Evolutionary conservation across 2,113 vertebrate genomes (phyloP).

Genomic region (Vidua chalybeata): DNA sequence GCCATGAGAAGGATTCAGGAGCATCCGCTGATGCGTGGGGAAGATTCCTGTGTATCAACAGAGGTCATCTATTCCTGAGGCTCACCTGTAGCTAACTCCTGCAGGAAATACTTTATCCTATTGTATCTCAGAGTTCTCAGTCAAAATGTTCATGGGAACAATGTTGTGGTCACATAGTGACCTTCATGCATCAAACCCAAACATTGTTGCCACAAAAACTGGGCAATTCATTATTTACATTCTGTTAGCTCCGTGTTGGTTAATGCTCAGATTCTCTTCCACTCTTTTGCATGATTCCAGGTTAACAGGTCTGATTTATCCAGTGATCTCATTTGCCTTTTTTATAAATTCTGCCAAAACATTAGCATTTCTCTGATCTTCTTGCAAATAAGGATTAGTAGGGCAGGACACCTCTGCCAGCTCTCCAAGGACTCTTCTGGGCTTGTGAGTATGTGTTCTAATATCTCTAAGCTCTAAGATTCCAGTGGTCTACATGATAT

Average conservation of each 20-base stretch:
- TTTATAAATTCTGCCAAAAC: conserved; percentile 40
- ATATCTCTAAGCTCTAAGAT: conserved; percentile 20
- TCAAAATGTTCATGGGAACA: not conserved
- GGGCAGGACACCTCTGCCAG: conserved; percentile 38
- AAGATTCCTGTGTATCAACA: not conserved
- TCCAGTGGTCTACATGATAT: conserved; percentile 7
- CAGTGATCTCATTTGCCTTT: conserved; percentile 58
- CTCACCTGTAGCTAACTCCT: not conserved
- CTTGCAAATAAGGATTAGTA: conserved; percentile 55
- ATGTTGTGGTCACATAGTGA: not conserved
- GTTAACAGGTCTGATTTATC: conserved; percentile 56
- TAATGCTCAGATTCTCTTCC: not conserved
- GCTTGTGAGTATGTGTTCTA: conserved; percentile 31
- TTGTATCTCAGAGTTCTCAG: not conserved
- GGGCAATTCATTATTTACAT: not conserved
- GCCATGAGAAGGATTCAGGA: not conserved
- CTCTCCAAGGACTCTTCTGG: conserved; percentile 26
- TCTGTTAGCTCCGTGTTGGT: not conserved
- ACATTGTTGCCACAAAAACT: not conserved
- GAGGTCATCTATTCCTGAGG: not conserved
- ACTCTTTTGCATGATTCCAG: conserved; percentile 24
- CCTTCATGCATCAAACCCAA: not conserved
- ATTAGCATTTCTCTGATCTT: conserved; percentile 66
- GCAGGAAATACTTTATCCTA: not conserved
- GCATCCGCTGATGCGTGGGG: not conserved